Conservation (phyloP, 2,113 vertebrate genomes). For the Myotis yumanensis region DNA sequence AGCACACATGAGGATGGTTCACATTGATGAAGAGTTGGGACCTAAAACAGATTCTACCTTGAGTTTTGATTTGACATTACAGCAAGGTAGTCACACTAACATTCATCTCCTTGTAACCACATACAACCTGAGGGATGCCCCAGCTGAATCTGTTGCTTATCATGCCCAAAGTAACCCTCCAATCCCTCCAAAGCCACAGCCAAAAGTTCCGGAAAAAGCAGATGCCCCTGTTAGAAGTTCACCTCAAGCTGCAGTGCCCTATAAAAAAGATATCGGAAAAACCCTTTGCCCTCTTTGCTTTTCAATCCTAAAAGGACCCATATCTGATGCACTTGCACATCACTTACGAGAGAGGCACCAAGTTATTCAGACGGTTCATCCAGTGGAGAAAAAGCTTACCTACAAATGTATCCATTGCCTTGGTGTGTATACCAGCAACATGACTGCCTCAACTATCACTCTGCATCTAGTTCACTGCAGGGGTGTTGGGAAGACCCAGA, state of each 20-base stretch:
- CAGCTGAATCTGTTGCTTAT: slow-evolving; percentile 96
- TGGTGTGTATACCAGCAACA: slow-evolving; percentile 98
- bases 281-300: slow-evolving; percentile 98
- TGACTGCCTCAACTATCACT: slow-evolving; percentile 98
- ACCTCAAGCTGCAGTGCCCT: slow-evolving; percentile 94
- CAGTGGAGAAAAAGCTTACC: slow-evolving; percentile 98
- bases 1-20: slow-evolving; percentile 95
- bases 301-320: slow-evolving; percentile 97
- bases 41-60: slow-evolving; percentile 96
- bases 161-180: slow-evolving; percentile 93
- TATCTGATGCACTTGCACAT: slow-evolving; percentile 96
- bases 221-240: slow-evolving; percentile 86
- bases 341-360: slow-evolving; percentile 97
- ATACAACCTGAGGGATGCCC: slow-evolving; percentile 96
- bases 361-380: slow-evolving; percentile 98
- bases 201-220: slow-evolving; percentile 89
- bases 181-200: slow-evolving; percentile 88
- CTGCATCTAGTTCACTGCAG: slow-evolving; percentile 97
- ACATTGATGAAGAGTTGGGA: slow-evolving; percentile 93
- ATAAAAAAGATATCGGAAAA: slow-evolving; percentile 98
- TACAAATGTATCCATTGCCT: slow-evolving; percentile 99
- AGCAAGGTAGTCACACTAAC: slow-evolving; percentile 98
- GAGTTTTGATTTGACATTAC: slow-evolving; percentile 97
- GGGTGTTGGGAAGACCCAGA: slow-evolving; percentile 96
- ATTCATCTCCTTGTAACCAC: slow-evolving; percentile 98